Evolutionary conservation across 2,797 vertebrate species (phyloP), one percentile per base, ranked within the genome.

Genomic region (Alectoris magna): DNA sequence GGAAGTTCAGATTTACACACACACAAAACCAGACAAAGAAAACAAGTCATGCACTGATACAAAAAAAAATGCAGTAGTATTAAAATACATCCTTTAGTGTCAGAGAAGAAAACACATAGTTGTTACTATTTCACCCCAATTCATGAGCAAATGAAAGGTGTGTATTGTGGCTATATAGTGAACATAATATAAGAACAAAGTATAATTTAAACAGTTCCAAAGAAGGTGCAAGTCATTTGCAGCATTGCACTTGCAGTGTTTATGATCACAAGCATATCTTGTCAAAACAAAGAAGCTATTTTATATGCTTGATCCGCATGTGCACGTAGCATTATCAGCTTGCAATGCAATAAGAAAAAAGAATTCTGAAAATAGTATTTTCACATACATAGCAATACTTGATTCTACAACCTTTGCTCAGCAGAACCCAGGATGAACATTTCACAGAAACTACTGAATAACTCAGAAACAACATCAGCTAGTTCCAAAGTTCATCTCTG

Each of bases 401-500:
- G 31, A 49, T 71, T 26, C 67, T 67, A 59, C 15, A 74, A 58
- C 17, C 17, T 94, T 74, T 74, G 81, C 34, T 68, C 0, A 2
- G 26, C 34, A 84, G n/a, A 83, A 80, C 29, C 83, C 49, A 21
- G 62, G 41, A 87, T 1, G 9, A 11, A 46, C 31, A 38, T 82
- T 80, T 91, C 62, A 79, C 24, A 87, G 49, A 80, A 90, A 39
- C 41, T 53, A 62, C 44, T 17, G 21, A 91, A 88, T 17, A 88
- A 73, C 77, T 64, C 44, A 74, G 88, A 94, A 91, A 90, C 23
- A 44, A 69, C n/a, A 83, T 10, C 7, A 64, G 31, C 29, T 68
- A 84, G 71, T 84, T 91, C 75, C 86, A 95, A 93, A 95, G 93
- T 86, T 88, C 93, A 96, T 36, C 34, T 34, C 34, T 23, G 31